These are phyloP conservation scores for Amaurobius ferox DNA, from an alignment of 2,888 invertebrate genomes.

Conservation along the genomic window DNA sequence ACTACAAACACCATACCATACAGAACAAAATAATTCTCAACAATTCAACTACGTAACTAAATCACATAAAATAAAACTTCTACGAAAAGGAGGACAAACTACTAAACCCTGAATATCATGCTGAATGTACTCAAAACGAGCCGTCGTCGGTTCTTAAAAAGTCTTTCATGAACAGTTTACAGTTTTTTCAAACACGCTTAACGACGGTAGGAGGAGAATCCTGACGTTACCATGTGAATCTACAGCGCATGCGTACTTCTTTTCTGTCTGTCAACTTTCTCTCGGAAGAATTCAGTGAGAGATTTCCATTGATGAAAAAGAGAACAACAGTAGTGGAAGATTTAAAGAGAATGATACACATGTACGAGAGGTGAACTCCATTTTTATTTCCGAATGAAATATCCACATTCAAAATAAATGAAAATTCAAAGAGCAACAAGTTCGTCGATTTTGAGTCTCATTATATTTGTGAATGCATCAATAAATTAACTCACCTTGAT, in stretches of 20 bases:
- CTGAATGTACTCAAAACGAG: background rate
- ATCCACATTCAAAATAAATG: too few species aligned
- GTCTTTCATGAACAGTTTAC: background rate
- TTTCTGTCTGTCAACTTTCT: background rate
- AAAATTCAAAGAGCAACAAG: too few species aligned
- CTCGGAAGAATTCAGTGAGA: background rate
- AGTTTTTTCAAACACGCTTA: constrained; percentile 7
- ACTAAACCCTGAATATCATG: background rate
- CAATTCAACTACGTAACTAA: background rate
- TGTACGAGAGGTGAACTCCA: too few species aligned
- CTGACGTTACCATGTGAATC: background rate
- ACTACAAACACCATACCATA: background rate
- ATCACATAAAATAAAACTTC: background rate
- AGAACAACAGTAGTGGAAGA: background rate
- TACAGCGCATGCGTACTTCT: background rate
- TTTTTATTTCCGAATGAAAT: too few species aligned
- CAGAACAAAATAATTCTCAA: background rate
- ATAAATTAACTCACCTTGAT: too few species aligned
- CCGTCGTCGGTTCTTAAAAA: background rate
- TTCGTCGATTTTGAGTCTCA: too few species aligned
- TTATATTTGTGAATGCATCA: too few species aligned
- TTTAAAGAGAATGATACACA: background rate
- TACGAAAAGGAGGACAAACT: background rate
- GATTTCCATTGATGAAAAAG: background rate
- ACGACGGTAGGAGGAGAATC: constrained; percentile 4